Percentiles rank a stretch among this genome's conserved stretches.
These are phyloP conservation scores for Pachyramphus minor DNA, from an alignment of 2,113 vertebrate genomes.

Conservation along the genomic window DNA sequence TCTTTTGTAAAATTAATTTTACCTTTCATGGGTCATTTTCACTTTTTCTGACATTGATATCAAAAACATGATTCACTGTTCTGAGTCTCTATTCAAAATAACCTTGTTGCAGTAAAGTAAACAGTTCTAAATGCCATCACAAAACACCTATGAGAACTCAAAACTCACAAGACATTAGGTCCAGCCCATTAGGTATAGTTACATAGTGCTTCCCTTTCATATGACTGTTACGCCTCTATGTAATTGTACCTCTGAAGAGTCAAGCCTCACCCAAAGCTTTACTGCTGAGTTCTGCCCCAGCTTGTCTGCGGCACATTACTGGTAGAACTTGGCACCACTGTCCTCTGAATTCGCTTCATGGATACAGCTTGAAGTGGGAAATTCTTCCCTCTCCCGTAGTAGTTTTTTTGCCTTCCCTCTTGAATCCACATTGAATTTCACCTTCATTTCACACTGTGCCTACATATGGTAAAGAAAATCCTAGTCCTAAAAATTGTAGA, in stretches of 20 bases:
- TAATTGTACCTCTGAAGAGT: background rate
- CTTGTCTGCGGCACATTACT: background rate
- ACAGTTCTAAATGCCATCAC: background rate
- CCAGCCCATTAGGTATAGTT: background rate
- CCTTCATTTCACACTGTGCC: background rate
- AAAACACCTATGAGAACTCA: background rate
- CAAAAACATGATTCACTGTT: background rate
- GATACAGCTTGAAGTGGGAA: background rate
- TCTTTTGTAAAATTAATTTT: background rate
- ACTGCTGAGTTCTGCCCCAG: background rate
- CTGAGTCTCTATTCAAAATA: background rate
- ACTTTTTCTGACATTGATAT: background rate
- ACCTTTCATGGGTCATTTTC: background rate
- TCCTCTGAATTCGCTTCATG: background rate
- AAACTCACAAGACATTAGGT: background rate
- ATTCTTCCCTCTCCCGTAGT: background rate
- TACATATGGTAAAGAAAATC: background rate
- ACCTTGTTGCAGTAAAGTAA: background rate
- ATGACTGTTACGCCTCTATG: background rate
- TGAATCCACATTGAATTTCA: constrained; percentile 16
- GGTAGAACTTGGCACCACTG: background rate
- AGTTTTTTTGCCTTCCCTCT: background rate
- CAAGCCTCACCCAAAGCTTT: background rate
- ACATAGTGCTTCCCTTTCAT: background rate
- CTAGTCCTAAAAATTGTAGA: background rate